Evolutionary conservation across 1,140 invertebrate species (phyloP), one percentile per base, ranked within the genome.

Genomic region (Hyles euphorbiae): DNA sequence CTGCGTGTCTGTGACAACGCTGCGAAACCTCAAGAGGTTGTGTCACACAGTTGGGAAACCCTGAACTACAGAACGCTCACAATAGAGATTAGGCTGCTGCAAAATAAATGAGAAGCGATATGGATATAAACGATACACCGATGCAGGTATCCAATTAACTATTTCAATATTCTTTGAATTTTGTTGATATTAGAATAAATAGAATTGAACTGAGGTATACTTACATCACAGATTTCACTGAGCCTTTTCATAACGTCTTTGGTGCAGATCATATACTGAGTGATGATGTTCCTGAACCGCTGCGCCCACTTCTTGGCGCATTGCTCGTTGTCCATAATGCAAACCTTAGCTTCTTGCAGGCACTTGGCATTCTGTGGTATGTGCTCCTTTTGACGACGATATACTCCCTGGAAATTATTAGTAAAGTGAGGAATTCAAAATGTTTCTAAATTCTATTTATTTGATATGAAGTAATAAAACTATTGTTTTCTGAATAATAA

Each of bases 261-360:
- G 3, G 85, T 88, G 65, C 85, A 88, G 59, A 88, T 82, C 85
- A 88, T 88, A 63, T 86, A 88, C 50, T 80, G 73, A 0, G 71
- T 74, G 64, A 88, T 86, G 44, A 88, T 88, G 54, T 50, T 67
- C 34, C 82, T 70, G 60, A 88, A 88, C 12, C 69, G 67, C 11
- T 78, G 74, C 0, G 85, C 81, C 85, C 83, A 88, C 46, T 86
- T 85, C 71, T 83, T 86, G 10, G 82, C 77, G 49, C 85, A 88
- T n/a, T 76, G 72, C 52, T 86, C 81, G 49, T 88, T 88, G 60
- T 88, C 85, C 85, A 88, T 88, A 0, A 88, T 65, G 43, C 81
- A 85, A 0, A 88, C 85, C 55, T 85, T 86, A 3, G 85, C 85
- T 58, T 88, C 85, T 76, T 88, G 81, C 1, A 88, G 64, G 43